Evolutionary conservation across 2,113 vertebrate species (phyloP).

Genomic region (Calyptommatus sinebrachiatus): DNA sequence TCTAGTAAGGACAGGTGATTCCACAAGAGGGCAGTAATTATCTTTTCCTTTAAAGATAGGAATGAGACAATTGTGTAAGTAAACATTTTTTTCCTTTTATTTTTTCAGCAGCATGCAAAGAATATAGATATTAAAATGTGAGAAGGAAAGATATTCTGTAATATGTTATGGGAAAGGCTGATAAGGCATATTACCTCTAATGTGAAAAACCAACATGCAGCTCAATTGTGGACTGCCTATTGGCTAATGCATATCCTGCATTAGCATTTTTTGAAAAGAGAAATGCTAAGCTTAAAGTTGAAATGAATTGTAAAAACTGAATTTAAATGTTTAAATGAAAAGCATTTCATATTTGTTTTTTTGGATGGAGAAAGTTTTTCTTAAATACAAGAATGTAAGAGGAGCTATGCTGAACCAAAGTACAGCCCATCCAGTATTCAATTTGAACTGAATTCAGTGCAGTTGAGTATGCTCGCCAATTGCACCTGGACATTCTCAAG

Average conservation of each 20-base stretch:
- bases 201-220: constrained; percentile 9
- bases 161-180: background rate
- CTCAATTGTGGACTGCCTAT: background rate
- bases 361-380: too few species aligned
- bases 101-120: background rate
- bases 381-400: too few species aligned
- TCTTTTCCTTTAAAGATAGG: constrained; percentile 5
- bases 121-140: background rate
- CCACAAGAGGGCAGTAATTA: background rate
- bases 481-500: too few species aligned
- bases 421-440: too few species aligned
- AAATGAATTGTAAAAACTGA: background rate
- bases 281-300: background rate
- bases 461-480: too few species aligned
- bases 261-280: background rate
- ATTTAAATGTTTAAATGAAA: background rate
- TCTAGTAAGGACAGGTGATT: background rate
- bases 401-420: too few species aligned
- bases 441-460: too few species aligned
- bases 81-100: background rate
- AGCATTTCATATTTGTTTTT: too few species aligned
- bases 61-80: background rate
- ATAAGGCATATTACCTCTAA: constrained; percentile 11
- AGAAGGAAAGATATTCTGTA: background rate
- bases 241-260: background rate